Conservation (phyloP, 2,113 vertebrate genomes). For the Cyanoramphus novaezelandiae region DNA sequence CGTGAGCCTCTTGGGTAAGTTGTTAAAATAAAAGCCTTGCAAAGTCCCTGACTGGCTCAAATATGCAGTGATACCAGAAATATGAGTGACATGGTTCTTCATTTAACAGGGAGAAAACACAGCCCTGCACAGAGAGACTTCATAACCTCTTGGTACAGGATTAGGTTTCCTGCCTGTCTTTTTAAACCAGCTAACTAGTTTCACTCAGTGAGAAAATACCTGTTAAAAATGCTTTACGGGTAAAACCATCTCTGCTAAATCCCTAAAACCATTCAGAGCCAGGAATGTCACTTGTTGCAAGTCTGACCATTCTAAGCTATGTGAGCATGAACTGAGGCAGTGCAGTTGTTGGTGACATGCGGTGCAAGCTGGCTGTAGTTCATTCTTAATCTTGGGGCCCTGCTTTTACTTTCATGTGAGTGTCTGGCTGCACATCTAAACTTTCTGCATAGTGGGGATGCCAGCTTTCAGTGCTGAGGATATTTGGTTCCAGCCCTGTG, state of each 20-base stretch:
- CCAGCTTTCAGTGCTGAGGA: not conserved
- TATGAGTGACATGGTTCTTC: not conserved
- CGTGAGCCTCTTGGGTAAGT: not conserved
- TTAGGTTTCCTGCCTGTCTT: not conserved
- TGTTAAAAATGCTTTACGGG: not conserved
- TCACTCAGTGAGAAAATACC: not conserved
- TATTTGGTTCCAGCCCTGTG: accelerated
- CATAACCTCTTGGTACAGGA: not conserved
- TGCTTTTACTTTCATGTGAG: not conserved
- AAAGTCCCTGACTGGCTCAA: not conserved
- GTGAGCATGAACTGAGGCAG: not conserved
- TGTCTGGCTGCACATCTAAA: not conserved
- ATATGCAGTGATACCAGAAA: not conserved
- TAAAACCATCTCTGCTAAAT: not conserved
- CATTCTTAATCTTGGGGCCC: not conserved
- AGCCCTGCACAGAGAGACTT: not conserved
- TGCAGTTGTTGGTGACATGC: not conserved
- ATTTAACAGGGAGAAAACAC: not conserved
- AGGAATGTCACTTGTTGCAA: not conserved
- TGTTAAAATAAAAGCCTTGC: not conserved
- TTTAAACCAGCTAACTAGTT: not conserved
- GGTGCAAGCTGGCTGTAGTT: not conserved
- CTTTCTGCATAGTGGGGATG: not conserved
- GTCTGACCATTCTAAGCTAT: not conserved
- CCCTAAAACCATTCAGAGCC: not conserved